Base-by-base conservation (phyloP, 1,140 invertebrate species). In the Drosophila murphyi region DNA sequence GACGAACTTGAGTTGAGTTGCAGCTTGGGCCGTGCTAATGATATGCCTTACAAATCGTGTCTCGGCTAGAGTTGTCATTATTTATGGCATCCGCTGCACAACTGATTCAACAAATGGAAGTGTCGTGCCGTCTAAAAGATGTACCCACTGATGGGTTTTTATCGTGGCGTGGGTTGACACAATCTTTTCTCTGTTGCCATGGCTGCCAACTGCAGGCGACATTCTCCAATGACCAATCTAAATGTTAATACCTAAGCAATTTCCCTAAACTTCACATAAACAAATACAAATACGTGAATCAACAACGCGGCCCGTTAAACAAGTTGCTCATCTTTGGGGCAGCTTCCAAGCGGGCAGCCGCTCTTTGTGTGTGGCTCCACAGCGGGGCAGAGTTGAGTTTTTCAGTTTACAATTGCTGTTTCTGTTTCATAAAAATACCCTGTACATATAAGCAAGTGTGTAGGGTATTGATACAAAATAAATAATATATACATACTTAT, bases 51-150 rank as follows among this genome's bases (percentile, higher is more conserved):
- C 48, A 61, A 37, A 52, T 10, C 48, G 67, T 45, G 55, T 55
- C 62, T 20, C 10, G 28, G 29, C 7, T 32, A 3, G n/a, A 34
- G 5, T 45, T n/a, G 51, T n/a, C 57, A 51, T 72, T 59, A 47
- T 69, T 69, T 73, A 73, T 73, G 54, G 55, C 54, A 73, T 73
- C 71, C 71, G 71, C 50, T 41, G 28, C 34, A 12, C 5, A 12
- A 57, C 55, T 73, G 71, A 73, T 47, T 67, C 64, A 73, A 32
- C 47, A 32, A 20, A 55, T 34, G 8, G 12, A 35, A 12, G 1
- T 0, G 31, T 28, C 2, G 12, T 3, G 5, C 7, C 8, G 8
- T 3, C 41, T 20, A 20, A 43, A 12, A 32, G 32, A 37, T 7
- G 5, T 31, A 32, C 7, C 3, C 31, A 55, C 10, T 32, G 45